Conservation (phyloP, 2,888 invertebrate genomes). For the Molorchus minor region DNA sequence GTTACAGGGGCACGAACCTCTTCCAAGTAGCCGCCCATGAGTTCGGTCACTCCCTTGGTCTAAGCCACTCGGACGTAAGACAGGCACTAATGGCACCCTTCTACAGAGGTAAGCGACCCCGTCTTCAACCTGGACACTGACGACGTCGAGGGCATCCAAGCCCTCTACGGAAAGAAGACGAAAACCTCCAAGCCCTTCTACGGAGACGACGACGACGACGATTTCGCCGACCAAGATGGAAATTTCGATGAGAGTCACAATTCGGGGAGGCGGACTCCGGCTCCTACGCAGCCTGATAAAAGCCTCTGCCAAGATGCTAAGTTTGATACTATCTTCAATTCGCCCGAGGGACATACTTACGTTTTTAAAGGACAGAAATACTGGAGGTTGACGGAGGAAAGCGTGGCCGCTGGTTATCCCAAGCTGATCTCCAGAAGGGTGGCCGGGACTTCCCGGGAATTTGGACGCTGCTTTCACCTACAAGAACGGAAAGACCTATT, state of each 20-base stretch:
- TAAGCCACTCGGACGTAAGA: constrained; percentile 92
- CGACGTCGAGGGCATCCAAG: constrained; percentile 85
- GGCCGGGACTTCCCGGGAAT: constrained; percentile 85
- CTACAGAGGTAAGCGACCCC: constrained; percentile 94
- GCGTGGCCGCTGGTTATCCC: constrained; percentile 88
- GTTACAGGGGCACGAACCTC: constrained; percentile 86
- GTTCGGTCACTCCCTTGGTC: constrained; percentile 95
- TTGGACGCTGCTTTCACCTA: constrained; percentile 94
- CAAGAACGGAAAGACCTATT: constrained; percentile 95
- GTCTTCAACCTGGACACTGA: constrained; percentile 88
- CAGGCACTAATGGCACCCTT: constrained; percentile 97
- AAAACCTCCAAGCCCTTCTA: constrained; percentile 37
- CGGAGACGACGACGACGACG: constrained; percentile 50
- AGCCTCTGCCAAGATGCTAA: constrained; percentile 81
- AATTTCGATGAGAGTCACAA: constrained; percentile 40
- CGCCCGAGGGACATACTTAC: constrained; percentile 86
- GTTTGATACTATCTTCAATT: constrained; percentile 90
- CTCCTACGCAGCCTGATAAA: constrained; percentile 71
- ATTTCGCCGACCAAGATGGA: constrained; percentile 49
- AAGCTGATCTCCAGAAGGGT: constrained; percentile 81
- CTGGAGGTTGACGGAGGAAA: constrained; percentile 86
- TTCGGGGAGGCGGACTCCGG: constrained; percentile 52
- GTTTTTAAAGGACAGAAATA: constrained; percentile 91
- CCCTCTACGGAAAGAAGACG: constrained; percentile 77
- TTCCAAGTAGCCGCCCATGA: constrained; percentile 97